A percentile compares a stretch with the other conserved stretches of the same genome.
Evolutionary conservation across 2,888 invertebrate genomes (phyloP).

Genomic region (Leptinotarsa rubiginosa): DNA sequence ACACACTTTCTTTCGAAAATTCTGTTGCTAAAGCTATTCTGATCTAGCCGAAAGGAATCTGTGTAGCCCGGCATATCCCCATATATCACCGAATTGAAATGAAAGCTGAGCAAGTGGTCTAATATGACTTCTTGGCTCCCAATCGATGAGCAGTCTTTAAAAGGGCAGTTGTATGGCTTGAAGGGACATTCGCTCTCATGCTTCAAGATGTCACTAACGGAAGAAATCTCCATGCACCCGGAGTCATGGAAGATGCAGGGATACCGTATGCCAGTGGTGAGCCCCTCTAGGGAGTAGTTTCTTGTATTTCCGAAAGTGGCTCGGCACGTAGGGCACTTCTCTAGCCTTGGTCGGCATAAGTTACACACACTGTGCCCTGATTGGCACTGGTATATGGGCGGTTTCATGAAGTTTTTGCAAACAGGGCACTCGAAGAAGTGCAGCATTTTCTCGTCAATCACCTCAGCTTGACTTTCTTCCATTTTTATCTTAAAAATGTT

Average conservation of each 20-base stretch:
- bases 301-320: slow-evolving; percentile 57
- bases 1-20: slow-evolving; percentile 51
- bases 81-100: slow-evolving; percentile 47
- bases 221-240: slow-evolving; percentile 54
- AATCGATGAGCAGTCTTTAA: slow-evolving; percentile 49
- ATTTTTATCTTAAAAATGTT: slow-evolving; percentile 53
- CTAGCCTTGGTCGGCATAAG: slow-evolving; percentile 56
- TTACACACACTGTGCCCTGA: slow-evolving; percentile 61
- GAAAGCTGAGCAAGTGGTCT: slow-evolving; percentile 48
- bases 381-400: slow-evolving; percentile 60
- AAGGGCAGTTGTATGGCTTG: slow-evolving; percentile 57
- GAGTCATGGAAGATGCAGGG: slow-evolving; percentile 58
- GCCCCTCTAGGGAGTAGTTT: slow-evolving; percentile 59
- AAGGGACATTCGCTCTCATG: slow-evolving; percentile 57
- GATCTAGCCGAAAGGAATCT: slow-evolving; percentile 49
- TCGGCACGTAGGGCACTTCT: slow-evolving; percentile 60
- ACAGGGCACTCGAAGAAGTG: slow-evolving; percentile 61
- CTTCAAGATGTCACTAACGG: slow-evolving; percentile 48
- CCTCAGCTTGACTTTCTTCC: slow-evolving; percentile 43
- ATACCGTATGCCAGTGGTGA: slow-evolving; percentile 56
- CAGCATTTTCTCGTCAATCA: slow-evolving; percentile 56
- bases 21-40: slow-evolving; percentile 40
- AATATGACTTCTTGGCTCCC: slow-evolving; percentile 50
- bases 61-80: slow-evolving; percentile 46
- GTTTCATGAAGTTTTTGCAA: slow-evolving; percentile 60